Conservation (phyloP, 1,140 invertebrate species). For the Phymastichus coffea region DNA sequence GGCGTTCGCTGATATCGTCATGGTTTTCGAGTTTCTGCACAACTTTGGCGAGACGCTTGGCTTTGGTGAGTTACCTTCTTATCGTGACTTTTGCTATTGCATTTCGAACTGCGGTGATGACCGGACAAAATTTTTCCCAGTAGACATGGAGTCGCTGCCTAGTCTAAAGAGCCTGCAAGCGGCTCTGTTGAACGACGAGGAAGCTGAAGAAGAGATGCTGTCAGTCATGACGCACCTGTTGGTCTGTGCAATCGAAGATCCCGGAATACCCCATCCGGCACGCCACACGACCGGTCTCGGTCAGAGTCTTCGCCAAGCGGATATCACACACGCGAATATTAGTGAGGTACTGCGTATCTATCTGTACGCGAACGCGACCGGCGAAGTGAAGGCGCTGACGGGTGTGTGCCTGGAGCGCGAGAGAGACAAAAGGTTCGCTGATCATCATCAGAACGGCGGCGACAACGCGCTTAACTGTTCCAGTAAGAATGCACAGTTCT, state of each 20-base stretch:
- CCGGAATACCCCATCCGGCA: slow-evolving; percentile 86
- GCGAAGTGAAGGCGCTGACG: slow-evolving; percentile 78
- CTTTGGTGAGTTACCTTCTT: slow-evolving; percentile 72
- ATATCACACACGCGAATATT: slow-evolving; percentile 88
- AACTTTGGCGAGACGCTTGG: slow-evolving; percentile 93
- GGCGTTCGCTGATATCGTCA: slow-evolving; percentile 87
- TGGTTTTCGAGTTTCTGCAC: slow-evolving; percentile 93
- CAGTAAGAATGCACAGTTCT: slow-evolving; percentile 76
- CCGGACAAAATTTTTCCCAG: neutral
- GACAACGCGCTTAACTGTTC: slow-evolving; percentile 62
- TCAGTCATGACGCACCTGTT: slow-evolving; percentile 87
- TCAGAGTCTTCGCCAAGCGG: slow-evolving; percentile 87
- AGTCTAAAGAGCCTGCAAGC: slow-evolving; percentile 83
- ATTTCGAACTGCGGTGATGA: neutral
- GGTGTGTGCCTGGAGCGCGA: slow-evolving; percentile 76
- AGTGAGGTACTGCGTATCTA: slow-evolving; percentile 90
- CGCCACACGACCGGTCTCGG: slow-evolving; percentile 84
- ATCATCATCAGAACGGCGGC: slow-evolving; percentile 75
- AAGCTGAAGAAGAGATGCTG: slow-evolving; percentile 83
- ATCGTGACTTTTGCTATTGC: neutral
- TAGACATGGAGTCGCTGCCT: slow-evolving; percentile 85
- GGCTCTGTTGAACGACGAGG: slow-evolving; percentile 79
- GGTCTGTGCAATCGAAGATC: slow-evolving; percentile 91
- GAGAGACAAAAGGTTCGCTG: slow-evolving; percentile 72
- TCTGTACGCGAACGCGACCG: slow-evolving; percentile 80